phyloP scores from a whole-genome alignment of 2,113 vertebrate species.

The Etia nguti region DNA sequence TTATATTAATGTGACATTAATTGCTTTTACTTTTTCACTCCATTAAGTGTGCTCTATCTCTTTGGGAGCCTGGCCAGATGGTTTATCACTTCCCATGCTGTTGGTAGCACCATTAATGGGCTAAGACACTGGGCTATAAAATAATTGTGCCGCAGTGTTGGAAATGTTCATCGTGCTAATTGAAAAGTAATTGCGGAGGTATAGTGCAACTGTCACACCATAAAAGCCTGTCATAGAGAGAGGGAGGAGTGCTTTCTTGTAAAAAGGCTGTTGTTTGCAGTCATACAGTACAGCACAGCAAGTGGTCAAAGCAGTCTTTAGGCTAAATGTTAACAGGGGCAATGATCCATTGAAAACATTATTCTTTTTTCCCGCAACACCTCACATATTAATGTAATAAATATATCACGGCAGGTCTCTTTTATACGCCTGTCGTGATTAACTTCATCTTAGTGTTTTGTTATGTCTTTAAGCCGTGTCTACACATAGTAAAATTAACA shows the following conservation, averaged over 20 bases:
- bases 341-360: conserved; percentile 58
- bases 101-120: conserved; percentile 78
- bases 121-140: conserved; percentile 82
- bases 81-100: conserved; percentile 79
- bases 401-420: conserved; percentile 10
- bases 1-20: conserved; percentile 87
- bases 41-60: conserved; percentile 82
- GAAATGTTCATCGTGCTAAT: conserved; percentile 80
- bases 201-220: conserved; percentile 76
- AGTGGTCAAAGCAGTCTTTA: conserved; percentile 50
- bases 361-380: conserved; percentile 24
- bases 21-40: conserved; percentile 85
- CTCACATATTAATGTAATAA: conserved; percentile 25
- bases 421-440: conserved; percentile 24
- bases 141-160: conserved; percentile 77
- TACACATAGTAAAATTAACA: conserved; percentile 39
- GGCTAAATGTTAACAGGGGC: conserved; percentile 53
- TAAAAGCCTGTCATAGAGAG: conserved; percentile 69
- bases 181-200: conserved; percentile 83
- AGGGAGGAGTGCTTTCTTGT: conserved; percentile 59
- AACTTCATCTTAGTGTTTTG: conserved; percentile 9
- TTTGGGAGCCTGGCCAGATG: conserved; percentile 78
- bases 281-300: conserved; percentile 28
- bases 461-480: conserved; percentile 4
- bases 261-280: conserved; percentile 66